Conservation (phyloP, 2,113 vertebrate genomes). For the Xenus cinereus region DNA sequence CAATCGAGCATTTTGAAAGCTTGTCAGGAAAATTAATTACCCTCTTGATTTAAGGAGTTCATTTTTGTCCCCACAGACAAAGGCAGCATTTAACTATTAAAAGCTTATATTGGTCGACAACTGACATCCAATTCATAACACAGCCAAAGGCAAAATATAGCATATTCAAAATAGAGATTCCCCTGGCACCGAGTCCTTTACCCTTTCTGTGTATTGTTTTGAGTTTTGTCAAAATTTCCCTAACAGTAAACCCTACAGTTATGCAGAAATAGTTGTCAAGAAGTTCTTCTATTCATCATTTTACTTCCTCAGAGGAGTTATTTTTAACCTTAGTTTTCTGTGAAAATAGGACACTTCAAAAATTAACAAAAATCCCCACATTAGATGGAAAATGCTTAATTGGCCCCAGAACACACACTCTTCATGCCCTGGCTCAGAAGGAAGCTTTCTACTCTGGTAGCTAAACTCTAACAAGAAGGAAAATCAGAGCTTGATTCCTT, state of each 20-base stretch:
- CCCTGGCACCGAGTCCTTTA: not conserved
- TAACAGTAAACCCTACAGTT: not conserved
- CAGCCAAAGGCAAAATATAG: not conserved
- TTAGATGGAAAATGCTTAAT: not conserved
- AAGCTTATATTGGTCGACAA: not conserved
- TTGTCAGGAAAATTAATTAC: constrained; percentile 76
- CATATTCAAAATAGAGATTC: not conserved
- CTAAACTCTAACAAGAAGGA: not conserved
- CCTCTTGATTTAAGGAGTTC: constrained; percentile 64
- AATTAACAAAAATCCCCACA: not conserved
- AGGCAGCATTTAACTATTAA: constrained; percentile 67
- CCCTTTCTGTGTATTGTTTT: not conserved
- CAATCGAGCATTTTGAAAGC: constrained; percentile 64
- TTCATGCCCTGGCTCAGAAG: not conserved
- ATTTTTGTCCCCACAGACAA: constrained; percentile 60
- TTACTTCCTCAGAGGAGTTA: not conserved
- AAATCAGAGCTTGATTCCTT: not conserved
- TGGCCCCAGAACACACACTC: not conserved
- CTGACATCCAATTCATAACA: constrained; percentile 16
- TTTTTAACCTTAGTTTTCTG: not conserved
- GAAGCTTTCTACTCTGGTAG: not conserved
- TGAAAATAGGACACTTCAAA: not conserved
- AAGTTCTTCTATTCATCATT: not conserved
- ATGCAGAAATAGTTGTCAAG: not conserved
- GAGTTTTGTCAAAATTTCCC: not conserved